Conservation (phyloP, 1,140 invertebrate species). For the Aphelinus certus region DNA sequence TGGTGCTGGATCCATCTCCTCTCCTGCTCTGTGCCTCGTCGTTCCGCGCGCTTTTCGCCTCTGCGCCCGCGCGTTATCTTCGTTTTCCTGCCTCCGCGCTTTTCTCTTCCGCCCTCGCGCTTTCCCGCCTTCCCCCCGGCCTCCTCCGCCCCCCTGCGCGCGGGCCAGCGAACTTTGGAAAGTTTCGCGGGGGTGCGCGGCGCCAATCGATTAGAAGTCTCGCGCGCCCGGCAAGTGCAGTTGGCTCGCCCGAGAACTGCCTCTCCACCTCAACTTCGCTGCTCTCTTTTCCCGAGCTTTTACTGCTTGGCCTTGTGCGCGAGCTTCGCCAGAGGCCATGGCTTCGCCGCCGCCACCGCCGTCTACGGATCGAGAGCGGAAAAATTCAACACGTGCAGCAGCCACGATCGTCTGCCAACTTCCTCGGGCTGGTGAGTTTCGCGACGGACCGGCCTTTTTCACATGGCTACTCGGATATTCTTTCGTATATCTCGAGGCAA, state of each 20-base stretch:
- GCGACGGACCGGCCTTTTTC: no score
- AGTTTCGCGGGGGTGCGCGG: slow-evolving; percentile 44
- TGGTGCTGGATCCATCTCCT: slow-evolving; percentile 1
- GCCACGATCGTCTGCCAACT: no score
- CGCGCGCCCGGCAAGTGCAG: slow-evolving; percentile 48
- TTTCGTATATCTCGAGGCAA: no score
- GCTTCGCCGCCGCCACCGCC: neutral
- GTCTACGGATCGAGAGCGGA: no score
- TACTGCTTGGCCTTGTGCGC: slow-evolving; percentile 7
- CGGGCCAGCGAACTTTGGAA: slow-evolving; percentile 61
- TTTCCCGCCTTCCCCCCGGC: slow-evolving; percentile 17
- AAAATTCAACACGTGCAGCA: no score
- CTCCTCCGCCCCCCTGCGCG: slow-evolving; percentile 26
- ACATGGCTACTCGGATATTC: no score
- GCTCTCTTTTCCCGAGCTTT: slow-evolving; percentile 19
- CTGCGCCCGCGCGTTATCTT: slow-evolving; percentile 37
- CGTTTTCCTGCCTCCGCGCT: slow-evolving; percentile 30
- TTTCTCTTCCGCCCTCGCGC: slow-evolving; percentile 35
- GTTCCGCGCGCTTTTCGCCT: slow-evolving; percentile 33
- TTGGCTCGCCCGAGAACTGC: slow-evolving; percentile 40
- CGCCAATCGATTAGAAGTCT: slow-evolving; percentile 63
- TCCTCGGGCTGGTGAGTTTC: no score
- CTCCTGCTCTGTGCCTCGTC: slow-evolving; percentile 39
- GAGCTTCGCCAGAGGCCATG: neutral
- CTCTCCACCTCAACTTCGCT: slow-evolving; percentile 29